Conservation (phyloP, 2,888 invertebrate species). For the Marronus borbonicus region DNA sequence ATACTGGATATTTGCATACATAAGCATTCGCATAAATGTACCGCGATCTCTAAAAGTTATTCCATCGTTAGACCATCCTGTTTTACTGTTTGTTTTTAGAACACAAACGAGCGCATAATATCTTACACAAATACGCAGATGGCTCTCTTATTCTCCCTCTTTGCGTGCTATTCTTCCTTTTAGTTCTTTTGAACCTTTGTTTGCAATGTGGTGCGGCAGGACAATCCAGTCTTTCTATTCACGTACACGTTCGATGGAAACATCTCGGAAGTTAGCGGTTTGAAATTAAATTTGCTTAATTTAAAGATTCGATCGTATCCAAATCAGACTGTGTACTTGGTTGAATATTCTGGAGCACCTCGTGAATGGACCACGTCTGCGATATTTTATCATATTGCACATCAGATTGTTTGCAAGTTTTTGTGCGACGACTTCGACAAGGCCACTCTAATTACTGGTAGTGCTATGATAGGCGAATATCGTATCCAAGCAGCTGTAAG, state of each 20-base stretch:
- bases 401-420: too few species aligned
- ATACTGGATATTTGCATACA: too few species aligned
- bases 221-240: neutral
- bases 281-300: too few species aligned
- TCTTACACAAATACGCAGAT: constrained; percentile 28
- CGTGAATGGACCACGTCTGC: too few species aligned
- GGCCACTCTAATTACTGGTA: constrained; percentile 8
- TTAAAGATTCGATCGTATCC: too few species aligned
- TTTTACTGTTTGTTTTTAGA: constrained; percentile 11
- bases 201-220: neutral
- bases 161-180: neutral
- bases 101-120: constrained; percentile 11
- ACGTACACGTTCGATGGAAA: neutral
- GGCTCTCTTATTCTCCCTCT: constrained; percentile 12
- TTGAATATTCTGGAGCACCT: too few species aligned
- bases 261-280: too few species aligned
- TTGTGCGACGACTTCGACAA: constrained; percentile 1
- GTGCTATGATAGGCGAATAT: constrained; percentile 2
- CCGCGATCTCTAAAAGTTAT: neutral
- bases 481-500: neutral
- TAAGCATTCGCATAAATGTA: too few species aligned
- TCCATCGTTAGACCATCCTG: neutral
- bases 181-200: constrained; percentile 6
- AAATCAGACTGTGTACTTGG: too few species aligned
- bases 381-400: too few species aligned